A percentile compares a stretch with the other conserved stretches of the same genome.
These are phyloP conservation scores for Magallana nippona DNA, from an alignment of 2,888 invertebrate species.

Conservation along the genomic window DNA sequence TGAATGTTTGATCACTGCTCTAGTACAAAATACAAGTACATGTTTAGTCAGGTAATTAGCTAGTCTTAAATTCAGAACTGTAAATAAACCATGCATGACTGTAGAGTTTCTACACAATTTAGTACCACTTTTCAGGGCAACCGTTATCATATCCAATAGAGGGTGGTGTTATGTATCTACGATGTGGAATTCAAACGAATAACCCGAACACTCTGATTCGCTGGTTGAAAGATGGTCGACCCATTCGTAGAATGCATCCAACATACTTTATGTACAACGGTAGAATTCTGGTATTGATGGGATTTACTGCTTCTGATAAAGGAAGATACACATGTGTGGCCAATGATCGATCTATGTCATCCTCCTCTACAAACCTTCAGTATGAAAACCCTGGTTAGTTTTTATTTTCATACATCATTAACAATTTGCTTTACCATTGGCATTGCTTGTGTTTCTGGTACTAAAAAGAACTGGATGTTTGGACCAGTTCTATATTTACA, in stretches of 20 bases:
- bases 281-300: background rate
- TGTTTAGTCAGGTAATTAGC: too few species aligned
- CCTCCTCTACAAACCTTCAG: constrained; percentile 3
- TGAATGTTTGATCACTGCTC: too few species aligned
- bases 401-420: background rate
- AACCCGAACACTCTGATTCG: background rate
- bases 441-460: too few species aligned
- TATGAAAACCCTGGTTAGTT: background rate
- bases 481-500: too few species aligned
- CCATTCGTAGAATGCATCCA: background rate
- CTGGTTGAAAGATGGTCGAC: constrained; percentile 4
- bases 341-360: background rate
- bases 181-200: constrained; percentile 11
- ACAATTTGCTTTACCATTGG: too few species aligned
- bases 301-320: background rate
- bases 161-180: background rate
- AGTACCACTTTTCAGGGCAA: background rate
- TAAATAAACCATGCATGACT: too few species aligned
- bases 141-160: background rate
- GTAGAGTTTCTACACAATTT: background rate
- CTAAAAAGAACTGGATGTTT: too few species aligned
- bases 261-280: constrained; percentile 18
- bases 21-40: too few species aligned
- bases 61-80: too few species aligned
- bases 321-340: background rate